Percentiles rank a stretch among this genome's conserved stretches.
These are phyloP conservation scores for Eubasilissa splendida DNA, from an alignment of 2,888 invertebrate species.

Conservation along the genomic window DNA sequence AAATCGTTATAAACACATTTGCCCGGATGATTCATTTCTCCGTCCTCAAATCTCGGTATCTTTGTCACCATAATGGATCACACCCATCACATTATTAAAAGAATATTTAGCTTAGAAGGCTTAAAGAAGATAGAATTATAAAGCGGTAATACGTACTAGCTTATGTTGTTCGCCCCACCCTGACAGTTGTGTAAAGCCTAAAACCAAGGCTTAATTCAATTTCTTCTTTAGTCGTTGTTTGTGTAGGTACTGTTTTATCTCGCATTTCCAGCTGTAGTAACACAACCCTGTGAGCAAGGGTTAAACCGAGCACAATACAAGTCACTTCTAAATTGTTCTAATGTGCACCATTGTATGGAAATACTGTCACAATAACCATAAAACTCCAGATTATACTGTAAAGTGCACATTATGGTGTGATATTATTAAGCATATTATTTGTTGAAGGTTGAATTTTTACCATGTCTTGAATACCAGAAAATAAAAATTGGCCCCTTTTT, in stretches of 20 bases:
- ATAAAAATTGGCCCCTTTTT: no score
- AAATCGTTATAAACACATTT: no score
- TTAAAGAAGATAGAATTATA: not conserved
- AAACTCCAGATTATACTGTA: not conserved
- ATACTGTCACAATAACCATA: slow-evolving; percentile 23
- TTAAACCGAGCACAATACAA: not conserved
- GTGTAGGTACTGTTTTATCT: not conserved
- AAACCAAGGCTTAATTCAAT: slow-evolving; percentile 9
- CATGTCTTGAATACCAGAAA: no score
- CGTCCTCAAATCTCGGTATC: no score
- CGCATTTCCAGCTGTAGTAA: not conserved
- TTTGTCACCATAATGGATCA: no score
- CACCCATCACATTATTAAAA: no score
- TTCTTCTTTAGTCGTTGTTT: not conserved
- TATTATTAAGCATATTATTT: not conserved
- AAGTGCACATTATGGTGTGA: not conserved
- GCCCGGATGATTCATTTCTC: no score
- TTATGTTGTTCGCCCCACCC: not conserved
- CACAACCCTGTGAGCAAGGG: not conserved
- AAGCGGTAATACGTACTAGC: not conserved
- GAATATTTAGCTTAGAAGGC: no score
- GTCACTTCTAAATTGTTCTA: slow-evolving; percentile 13
- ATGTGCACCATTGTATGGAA: slow-evolving; percentile 26
- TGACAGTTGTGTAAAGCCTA: not conserved
- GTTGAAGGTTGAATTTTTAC: no score